A percentile compares a stretch with the other conserved stretches of the same genome.
These are phyloP conservation scores for Elymnias hypermnestra DNA, from an alignment of 1,140 invertebrate genomes.

Conservation along the genomic window DNA sequence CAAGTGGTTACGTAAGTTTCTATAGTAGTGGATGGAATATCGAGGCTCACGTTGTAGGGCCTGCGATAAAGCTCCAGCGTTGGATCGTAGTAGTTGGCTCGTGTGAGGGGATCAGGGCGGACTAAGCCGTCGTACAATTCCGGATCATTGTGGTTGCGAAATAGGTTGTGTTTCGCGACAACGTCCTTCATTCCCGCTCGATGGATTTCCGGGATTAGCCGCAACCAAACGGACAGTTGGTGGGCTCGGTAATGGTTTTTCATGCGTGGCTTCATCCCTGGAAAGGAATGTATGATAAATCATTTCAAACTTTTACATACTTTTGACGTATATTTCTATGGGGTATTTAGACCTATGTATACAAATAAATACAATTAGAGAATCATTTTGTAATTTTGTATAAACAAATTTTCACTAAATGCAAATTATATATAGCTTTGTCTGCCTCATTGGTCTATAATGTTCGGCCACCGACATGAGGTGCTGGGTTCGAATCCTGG, in stretches of 20 bases:
- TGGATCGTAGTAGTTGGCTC: constrained; percentile 58
- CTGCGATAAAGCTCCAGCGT: constrained; percentile 77
- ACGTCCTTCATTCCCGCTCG: constrained; percentile 91
- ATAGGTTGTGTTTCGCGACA: constrained; percentile 88
- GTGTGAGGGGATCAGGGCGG: constrained; percentile 84
- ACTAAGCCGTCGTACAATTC: constrained; percentile 89
- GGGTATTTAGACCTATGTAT: no score
- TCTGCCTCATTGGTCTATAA: no score
- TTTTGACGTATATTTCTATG: no score
- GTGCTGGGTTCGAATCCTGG: no score
- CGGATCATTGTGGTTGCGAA: constrained; percentile 87
- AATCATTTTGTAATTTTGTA: no score
- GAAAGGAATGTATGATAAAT: constrained; percentile 16
- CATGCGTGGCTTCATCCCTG: constrained; percentile 92
- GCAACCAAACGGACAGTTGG: constrained; percentile 95
- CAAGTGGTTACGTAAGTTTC: constrained; percentile 78
- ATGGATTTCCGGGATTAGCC: constrained; percentile 94
- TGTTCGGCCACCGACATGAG: no score
- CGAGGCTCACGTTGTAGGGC: constrained; percentile 75
- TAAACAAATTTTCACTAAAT: no score
- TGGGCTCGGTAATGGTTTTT: constrained; percentile 96
- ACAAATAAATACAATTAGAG: no score
- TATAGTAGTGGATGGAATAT: constrained; percentile 76
- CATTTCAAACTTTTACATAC: no score
- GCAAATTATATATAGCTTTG: no score